Conservation (phyloP, 2,113 vertebrate species). For the Phyllostomus discolor region DNA sequence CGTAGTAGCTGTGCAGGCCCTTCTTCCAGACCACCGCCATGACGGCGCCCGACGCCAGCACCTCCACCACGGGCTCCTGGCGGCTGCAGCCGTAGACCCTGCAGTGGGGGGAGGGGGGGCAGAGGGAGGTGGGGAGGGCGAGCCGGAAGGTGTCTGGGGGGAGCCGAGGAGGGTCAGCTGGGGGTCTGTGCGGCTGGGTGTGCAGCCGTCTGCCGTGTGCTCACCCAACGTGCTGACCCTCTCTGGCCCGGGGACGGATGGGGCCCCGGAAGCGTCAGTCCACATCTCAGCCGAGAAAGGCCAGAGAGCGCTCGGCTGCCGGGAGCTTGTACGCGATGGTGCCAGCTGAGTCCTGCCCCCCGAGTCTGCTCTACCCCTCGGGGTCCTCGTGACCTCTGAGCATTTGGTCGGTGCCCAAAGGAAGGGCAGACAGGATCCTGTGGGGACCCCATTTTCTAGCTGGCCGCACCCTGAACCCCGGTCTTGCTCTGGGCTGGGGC, state of each 20-base stretch:
- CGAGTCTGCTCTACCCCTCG: accelerated
- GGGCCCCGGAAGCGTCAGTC: background rate
- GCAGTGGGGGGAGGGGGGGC: too few relatives aligned
- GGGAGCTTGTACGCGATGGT: accelerated
- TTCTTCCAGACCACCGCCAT: conserved; percentile 96
- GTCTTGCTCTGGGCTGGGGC: background rate
- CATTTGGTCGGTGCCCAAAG: background rate
- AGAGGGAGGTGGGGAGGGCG: background rate
- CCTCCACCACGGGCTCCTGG: conserved; percentile 84
- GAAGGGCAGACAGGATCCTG: background rate
- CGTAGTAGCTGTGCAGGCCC: conserved; percentile 90
- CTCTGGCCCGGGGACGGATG: background rate
- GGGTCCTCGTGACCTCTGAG: too few relatives aligned
- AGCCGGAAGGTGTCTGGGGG: background rate
- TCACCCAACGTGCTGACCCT: background rate
- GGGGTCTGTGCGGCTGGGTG: background rate
- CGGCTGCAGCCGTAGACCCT: conserved; percentile 92
- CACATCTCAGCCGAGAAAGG: background rate
- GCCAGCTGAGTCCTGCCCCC: background rate
- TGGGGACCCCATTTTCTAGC: background rate
- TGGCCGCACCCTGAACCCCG: too few relatives aligned
- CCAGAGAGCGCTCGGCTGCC: background rate
- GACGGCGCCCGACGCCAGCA: conserved; percentile 88
- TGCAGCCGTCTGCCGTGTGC: background rate
- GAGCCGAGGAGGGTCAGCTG: background rate